phyloP scores from a whole-genome alignment of 2,888 invertebrate genomes.

The Nysson spinosus region DNA sequence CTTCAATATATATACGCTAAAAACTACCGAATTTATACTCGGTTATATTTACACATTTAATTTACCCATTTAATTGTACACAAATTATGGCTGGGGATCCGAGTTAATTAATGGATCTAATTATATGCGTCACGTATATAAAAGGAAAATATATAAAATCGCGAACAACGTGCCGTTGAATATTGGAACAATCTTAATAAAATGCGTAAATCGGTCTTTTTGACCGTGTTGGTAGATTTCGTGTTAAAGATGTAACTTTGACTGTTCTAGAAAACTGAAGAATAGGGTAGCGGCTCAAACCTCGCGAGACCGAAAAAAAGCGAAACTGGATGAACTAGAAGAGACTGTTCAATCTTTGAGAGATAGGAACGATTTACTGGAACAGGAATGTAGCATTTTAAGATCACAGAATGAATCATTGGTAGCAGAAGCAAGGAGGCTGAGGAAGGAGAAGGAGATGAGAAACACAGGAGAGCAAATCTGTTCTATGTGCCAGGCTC shows the following conservation, averaged over 20 bases:
- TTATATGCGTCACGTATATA: too few relatives aligned
- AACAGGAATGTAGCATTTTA: conserved; percentile 83
- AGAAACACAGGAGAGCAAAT: conserved; percentile 55
- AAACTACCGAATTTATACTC: too few relatives aligned
- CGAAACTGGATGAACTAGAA: conserved; percentile 94
- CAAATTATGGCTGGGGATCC: too few relatives aligned
- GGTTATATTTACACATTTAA: too few relatives aligned
- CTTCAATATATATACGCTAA: too few relatives aligned
- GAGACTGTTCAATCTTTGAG: conserved; percentile 82
- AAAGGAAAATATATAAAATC: too few relatives aligned
- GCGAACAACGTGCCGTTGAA: too few relatives aligned
- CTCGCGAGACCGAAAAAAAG: conserved; percentile 97
- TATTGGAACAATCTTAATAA: too few relatives aligned
- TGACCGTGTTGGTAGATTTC: neutral
- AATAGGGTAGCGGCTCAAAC: conserved; percentile 98
- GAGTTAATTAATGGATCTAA: too few relatives aligned
- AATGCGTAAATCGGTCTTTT: too few relatives aligned
- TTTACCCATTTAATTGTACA: too few relatives aligned
- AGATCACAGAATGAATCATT: conserved; percentile 84
- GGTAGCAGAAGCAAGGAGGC: conserved; percentile 81
- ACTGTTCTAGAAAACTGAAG: conserved; percentile 87
- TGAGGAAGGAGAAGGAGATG: conserved; percentile 80
- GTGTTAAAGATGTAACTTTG: neutral
- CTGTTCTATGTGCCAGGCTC: conserved; percentile 75
- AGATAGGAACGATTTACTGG: conserved; percentile 82